Conservation (phyloP, 2,888 invertebrate genomes). For the Schizotus pectinicornis region DNA sequence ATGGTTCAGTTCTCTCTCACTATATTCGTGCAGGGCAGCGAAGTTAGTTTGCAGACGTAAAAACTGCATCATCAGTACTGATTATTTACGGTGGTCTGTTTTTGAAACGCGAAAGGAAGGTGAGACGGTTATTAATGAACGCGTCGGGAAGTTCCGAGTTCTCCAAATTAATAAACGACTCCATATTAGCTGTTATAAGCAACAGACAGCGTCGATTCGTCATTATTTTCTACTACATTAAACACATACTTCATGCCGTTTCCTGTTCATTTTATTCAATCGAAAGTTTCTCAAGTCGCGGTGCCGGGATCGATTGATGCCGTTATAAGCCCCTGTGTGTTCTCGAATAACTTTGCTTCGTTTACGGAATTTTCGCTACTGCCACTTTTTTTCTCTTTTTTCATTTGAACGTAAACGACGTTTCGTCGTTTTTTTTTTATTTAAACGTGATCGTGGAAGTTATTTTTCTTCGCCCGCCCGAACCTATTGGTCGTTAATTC, state of each 20-base stretch:
- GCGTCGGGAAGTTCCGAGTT: constrained; percentile 52
- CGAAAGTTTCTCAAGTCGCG: constrained; percentile 47
- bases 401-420: neutral
- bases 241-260: constrained; percentile 60
- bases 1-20: too few relatives aligned
- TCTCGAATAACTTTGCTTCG: constrained; percentile 41
- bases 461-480: neutral
- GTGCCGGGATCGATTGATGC: constrained; percentile 24
- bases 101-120: constrained; percentile 55
- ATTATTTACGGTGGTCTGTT: constrained; percentile 57
- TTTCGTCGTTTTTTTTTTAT: neutral
- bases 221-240: constrained; percentile 63
- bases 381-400: neutral
- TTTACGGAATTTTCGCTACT: constrained; percentile 25
- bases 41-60: constrained; percentile 12
- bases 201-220: constrained; percentile 62
- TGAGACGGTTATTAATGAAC: constrained; percentile 60
- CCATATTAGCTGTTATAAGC: constrained; percentile 60
- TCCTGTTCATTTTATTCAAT: constrained; percentile 56
- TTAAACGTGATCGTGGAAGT: neutral
- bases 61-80: constrained; percentile 52
- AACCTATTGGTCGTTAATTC: neutral
- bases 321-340: constrained; percentile 39
- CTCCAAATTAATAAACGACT: constrained; percentile 61
- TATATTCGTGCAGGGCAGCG: too few relatives aligned